phyloP scores from a whole-genome alignment of 2,113 vertebrate species.

The Chiloscyllium plagiosum region DNA sequence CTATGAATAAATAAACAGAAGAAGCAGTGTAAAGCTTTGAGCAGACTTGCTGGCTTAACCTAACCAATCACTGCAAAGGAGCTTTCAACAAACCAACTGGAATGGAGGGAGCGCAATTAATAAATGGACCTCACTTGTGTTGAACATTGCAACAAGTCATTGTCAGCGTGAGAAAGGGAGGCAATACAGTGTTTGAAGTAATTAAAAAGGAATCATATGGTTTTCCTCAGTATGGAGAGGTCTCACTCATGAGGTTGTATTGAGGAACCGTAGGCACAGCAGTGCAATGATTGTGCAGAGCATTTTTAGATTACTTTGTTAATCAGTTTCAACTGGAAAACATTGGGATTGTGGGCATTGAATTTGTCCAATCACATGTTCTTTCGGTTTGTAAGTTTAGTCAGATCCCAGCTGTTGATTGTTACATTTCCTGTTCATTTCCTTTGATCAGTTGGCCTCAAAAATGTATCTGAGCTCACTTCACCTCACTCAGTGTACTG shows the following conservation, averaged over 20 bases:
- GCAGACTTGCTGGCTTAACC: neutral
- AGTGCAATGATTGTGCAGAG: neutral
- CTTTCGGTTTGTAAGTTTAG: neutral
- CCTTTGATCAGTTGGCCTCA: neutral
- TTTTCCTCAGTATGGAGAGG: neutral
- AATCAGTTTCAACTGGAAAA: neutral
- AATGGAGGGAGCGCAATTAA: neutral
- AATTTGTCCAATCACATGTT: neutral
- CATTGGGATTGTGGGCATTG: neutral
- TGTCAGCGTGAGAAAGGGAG: neutral
- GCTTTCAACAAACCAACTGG: neutral
- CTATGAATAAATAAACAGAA: too few relatives aligned
- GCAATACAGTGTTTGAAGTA: neutral
- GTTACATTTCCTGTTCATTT: neutral
- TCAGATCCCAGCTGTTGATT: neutral
- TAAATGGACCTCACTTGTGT: too few relatives aligned
- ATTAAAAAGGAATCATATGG: neutral
- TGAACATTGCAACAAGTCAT: neutral
- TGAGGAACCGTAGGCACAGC: neutral
- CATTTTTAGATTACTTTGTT: neutral
- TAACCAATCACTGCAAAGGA: neutral
- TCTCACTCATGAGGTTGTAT: neutral
- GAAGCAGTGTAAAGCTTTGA: neutral
- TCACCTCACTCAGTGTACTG: neutral
- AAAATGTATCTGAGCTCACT: neutral